Percentiles rank a stretch among this genome's conserved stretches.
phyloP scores from a whole-genome alignment of 2,888 invertebrate genomes.

The Tanaodytes sp. region DNA sequence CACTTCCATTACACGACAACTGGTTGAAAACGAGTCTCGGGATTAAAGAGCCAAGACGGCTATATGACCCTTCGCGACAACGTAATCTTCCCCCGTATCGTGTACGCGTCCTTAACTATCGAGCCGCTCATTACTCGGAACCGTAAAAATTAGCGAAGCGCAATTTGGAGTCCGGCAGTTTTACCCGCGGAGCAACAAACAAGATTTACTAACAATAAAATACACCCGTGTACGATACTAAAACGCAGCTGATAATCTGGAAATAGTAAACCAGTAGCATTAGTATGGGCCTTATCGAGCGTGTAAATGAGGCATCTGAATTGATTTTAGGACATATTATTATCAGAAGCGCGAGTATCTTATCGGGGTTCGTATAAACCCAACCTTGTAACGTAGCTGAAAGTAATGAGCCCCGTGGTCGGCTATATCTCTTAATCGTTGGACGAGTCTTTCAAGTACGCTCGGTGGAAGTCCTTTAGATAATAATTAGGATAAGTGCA shows the following conservation, averaged over 20 bases:
- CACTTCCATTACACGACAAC: too few species aligned
- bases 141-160: constrained; percentile 22
- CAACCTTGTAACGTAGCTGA: constrained; percentile 25
- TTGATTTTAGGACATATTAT: constrained; percentile 42
- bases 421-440: constrained; percentile 45
- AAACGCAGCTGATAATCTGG: constrained; percentile 21
- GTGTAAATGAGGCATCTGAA: constrained; percentile 42
- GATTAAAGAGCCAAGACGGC: constrained; percentile 1
- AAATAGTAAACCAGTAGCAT: constrained; percentile 36
- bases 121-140: constrained; percentile 24
- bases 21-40: constrained; percentile 15
- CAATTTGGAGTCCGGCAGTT: constrained; percentile 15
- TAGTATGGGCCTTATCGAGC: constrained; percentile 32
- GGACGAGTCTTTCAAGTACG: constrained; percentile 22
- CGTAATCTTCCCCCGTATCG: constrained; percentile 30
- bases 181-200: constrained; percentile 19
- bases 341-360: constrained; percentile 30
- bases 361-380: constrained; percentile 35
- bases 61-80: constrained; percentile 11
- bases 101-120: constrained; percentile 16
- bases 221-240: too few species aligned
- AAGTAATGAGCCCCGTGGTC: constrained; percentile 28
- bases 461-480: constrained; percentile 36
- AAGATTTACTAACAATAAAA: too few species aligned
- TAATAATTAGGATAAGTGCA: constrained; percentile 48